Conservation (phyloP, 2,888 invertebrate genomes). For the Ctenicera cuprea region DNA sequence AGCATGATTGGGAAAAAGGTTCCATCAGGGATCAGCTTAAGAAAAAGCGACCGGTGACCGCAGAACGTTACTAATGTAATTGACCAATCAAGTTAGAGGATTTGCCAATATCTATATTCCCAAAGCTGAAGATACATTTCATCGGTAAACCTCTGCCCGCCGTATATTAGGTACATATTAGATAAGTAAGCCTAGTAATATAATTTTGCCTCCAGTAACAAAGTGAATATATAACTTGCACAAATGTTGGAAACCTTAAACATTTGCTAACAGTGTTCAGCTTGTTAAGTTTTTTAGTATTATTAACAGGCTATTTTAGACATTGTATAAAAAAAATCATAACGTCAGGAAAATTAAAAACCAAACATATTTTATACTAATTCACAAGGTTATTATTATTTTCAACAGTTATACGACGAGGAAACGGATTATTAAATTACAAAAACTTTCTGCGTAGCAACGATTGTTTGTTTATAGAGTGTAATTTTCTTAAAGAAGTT, state of each 20-base stretch:
- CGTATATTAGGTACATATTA: constrained; percentile 35
- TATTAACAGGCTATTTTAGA: background rate
- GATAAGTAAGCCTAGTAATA: constrained; percentile 24
- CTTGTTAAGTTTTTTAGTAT: background rate
- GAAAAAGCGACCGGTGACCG: constrained; percentile 36
- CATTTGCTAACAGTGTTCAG: background rate
- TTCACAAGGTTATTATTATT: too few species aligned
- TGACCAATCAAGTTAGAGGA: constrained; percentile 57
- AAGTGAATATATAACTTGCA: constrained; percentile 16
- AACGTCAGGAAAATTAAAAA: too few species aligned
- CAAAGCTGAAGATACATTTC: constrained; percentile 38
- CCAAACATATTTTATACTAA: too few species aligned
- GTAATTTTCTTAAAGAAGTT: too few species aligned
- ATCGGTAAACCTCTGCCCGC: constrained; percentile 23
- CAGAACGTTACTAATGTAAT: constrained; percentile 55
- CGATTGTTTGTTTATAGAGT: too few species aligned
- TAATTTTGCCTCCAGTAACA: constrained; percentile 20
- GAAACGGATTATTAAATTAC: too few species aligned
- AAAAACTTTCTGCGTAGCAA: too few species aligned
- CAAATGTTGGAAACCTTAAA: background rate
- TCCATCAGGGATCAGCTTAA: constrained; percentile 44
- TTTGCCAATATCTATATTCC: constrained; percentile 47
- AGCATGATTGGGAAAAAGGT: constrained; percentile 42
- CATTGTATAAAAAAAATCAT: background rate
- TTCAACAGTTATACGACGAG: too few species aligned